Base-by-base conservation (phyloP, 1,140 invertebrate species). In the Magallana gigas region DNA sequence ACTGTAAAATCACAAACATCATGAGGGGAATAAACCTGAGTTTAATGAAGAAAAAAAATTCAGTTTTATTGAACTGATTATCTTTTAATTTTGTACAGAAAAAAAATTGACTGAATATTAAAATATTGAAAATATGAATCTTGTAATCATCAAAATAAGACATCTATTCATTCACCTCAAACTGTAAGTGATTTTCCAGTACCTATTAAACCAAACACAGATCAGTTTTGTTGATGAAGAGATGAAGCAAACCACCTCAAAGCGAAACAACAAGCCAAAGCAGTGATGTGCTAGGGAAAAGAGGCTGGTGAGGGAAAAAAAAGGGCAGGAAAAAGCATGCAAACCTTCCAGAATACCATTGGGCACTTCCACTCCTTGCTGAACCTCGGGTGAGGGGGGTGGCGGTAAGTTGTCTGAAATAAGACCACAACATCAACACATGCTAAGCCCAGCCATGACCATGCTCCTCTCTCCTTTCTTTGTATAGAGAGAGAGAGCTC, bases 321-420 rank as follows among this genome's bases (percentile, higher is more conserved):
- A 76, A 57, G 48, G 18, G 57, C 57, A 14, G 48, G 14, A 83
- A 83, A 83, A 83, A 83, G 58, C 91, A 91, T 90, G 89, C 91
- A 90, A 89, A 91, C 91, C 91, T 92, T 91, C 91, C 23, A 84
- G 18, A 57, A 85, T 88, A 64, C 36, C 68, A 76, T 29, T 11
- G 23, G 68, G 23, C 4, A 76, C 68, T 36, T 82, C 83, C 23
- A 36, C 71, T 18, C 29, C 48, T 8, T 16, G 76, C 18, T 56
- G 91, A 96, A 96, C 71, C 96, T 93, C 89, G 96, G 96, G 90
- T 96, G 96, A 87, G 9, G 91, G 90, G 76, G 89, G 90, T 84
- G 93, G 90, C 8, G 88, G 89, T 18, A 87, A 88, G 84, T 84
- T 86, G 8, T 88, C 90, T 91, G 88, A 57, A 88, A 89, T 59